Base-by-base conservation (phyloP, 2,888 invertebrate species). In the Philonicus albiceps region DNA sequence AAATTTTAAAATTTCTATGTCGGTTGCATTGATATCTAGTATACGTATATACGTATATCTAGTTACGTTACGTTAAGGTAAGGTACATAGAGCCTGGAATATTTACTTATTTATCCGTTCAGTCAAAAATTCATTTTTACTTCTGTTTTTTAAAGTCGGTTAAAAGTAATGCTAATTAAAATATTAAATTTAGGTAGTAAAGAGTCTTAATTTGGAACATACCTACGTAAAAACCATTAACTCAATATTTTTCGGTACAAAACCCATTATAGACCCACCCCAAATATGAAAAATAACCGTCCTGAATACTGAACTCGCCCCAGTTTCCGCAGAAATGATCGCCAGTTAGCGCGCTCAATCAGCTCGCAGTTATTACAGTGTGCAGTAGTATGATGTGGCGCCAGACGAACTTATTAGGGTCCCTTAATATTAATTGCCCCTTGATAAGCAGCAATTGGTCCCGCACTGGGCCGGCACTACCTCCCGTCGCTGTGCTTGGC, bases 331-430 rank as follows among this genome's bases (percentile, higher is more conserved):
- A 34, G 37, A 34, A 64, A 64, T 83, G 64, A 64, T 78, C 49
- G 30, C 78, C 37, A 49, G 78, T 11, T 31, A 81, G 49, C n/a
- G 53, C 34, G n/a, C 53, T 53, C 31, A 40, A 76, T 3, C n/a
- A 19, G 22, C 78, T 78, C 2, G 78, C 78, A 53, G 43, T 76
- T 40, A 34, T 22, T 22, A 16, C 5, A 13, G 22, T 55, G 22
- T n/a, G n/a, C n/a, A n/a, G n/a, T n/a, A 31, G 30, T 80, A 8
- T 64, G 81, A 22, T 19, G 31, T 64, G 81, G 64, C 81, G 64
- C 64, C 81, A 83, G 81, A 83, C 81, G 34, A 64, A 34, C 37
- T 83, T 83, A 64, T 64, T 83, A 55, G 19, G 22, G 22, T 83
- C 64, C n/a, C 37, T 64, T 64, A 19, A 19, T 83, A 83, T 83